These are phyloP conservation scores for Sander lucioperca DNA, from an alignment of 2,113 vertebrate species.

Conservation along the genomic window DNA sequence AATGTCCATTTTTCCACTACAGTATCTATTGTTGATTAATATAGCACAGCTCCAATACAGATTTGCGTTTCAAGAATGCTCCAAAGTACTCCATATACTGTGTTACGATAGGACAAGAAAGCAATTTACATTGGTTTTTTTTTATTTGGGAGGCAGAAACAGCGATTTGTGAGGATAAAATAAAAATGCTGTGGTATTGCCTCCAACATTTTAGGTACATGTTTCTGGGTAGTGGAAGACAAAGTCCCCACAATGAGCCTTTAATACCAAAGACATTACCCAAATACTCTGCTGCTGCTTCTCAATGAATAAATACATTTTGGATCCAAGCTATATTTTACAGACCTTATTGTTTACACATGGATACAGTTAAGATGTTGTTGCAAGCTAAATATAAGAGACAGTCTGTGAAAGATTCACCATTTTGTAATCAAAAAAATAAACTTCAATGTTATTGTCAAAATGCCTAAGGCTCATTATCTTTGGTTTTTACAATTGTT, in stretches of 20 bases:
- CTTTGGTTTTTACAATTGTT: not conserved
- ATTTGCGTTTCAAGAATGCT: not conserved
- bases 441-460: not conserved
- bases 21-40: slow-evolving; percentile 38
- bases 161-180: not conserved
- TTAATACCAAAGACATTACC: not conserved
- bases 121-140: not conserved
- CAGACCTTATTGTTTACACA: not conserved
- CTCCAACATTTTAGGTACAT: not conserved
- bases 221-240: not conserved
- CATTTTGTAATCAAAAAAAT: not conserved
- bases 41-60: not conserved
- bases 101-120: not conserved
- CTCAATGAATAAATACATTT: not conserved
- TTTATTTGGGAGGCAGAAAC: not conserved
- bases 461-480: not conserved
- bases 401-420: not conserved
- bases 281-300: not conserved
- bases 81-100: slow-evolving; percentile 4
- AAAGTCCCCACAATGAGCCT: not conserved
- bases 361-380: not conserved
- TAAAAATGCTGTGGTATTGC: not conserved
- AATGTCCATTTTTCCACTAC: slow-evolving; percentile 1
- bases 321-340: not conserved
- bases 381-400: not conserved